These are phyloP conservation scores for Peromyscus aztecus DNA, from an alignment of 2,797 vertebrate genomes.

Conservation along the genomic window DNA sequence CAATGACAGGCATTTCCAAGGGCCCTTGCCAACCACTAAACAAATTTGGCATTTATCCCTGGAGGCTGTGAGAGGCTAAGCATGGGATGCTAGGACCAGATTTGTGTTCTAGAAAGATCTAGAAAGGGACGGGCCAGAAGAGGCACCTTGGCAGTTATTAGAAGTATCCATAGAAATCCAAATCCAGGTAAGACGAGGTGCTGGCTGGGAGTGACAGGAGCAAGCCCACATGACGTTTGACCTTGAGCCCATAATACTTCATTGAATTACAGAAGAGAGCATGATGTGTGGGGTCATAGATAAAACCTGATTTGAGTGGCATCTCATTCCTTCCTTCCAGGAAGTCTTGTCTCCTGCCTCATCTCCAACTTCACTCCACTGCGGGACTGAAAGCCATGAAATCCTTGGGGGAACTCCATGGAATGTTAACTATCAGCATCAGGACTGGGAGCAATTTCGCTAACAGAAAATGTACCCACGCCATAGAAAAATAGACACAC, in stretches of 20 bases:
- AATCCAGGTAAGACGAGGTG: background rate
- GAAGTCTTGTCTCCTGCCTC: background rate
- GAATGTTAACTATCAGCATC: constrained; percentile 23
- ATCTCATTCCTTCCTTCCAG: background rate
- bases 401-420: constrained; percentile 12
- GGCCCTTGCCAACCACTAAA: background rate
- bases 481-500: background rate
- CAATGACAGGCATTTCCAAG: accelerated
- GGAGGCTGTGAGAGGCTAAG: background rate
- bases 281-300: background rate
- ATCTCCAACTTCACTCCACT: background rate
- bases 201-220: background rate
- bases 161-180: background rate
- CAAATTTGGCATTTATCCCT: constrained; percentile 2
- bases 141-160: background rate
- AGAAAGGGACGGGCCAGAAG: background rate
- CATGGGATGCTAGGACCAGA: background rate
- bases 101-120: constrained; percentile 12
- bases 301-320: background rate
- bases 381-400: background rate
- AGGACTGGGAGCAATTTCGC: background rate
- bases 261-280: too few species aligned
- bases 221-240: background rate
- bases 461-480: constrained; percentile 20
- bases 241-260: background rate